phyloP scores from a whole-genome alignment of 2,888 invertebrate species.

The Gerris lacustris region DNA sequence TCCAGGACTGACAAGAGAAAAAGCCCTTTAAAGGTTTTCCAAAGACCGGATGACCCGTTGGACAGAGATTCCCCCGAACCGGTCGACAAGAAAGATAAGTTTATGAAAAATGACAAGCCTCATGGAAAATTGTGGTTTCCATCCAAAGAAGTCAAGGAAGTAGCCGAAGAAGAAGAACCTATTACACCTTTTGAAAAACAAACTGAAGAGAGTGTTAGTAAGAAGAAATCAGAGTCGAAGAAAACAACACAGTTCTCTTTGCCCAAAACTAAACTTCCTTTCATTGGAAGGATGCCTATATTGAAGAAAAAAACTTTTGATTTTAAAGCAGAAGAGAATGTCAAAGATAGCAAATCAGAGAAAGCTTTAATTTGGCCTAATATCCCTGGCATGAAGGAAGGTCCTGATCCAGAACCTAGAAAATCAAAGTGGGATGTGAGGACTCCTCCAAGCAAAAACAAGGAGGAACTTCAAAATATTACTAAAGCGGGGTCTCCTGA shows the following conservation, averaged over 20 bases:
- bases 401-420: neutral
- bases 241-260: constrained; percentile 27
- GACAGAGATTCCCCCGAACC: neutral
- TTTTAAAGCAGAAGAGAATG: constrained; percentile 32
- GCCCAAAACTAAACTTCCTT: constrained; percentile 59
- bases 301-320: constrained; percentile 37
- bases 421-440: constrained; percentile 6
- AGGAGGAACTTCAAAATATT: constrained; percentile 14
- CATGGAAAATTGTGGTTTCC: constrained; percentile 16
- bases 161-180: constrained; percentile 33
- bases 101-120: constrained; percentile 16
- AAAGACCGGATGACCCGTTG: neutral
- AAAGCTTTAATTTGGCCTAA: constrained; percentile 16
- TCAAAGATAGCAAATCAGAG: constrained; percentile 31
- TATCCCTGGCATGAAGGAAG: constrained; percentile 4
- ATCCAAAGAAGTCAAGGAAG: constrained; percentile 4
- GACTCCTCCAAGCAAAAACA: constrained; percentile 16
- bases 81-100: constrained; percentile 13
- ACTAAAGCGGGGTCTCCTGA: neutral
- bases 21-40: neutral
- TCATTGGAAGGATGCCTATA: constrained; percentile 74
- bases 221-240: constrained; percentile 24
- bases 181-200: constrained; percentile 36
- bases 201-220: constrained; percentile 28
- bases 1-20: neutral